Evolutionary conservation across 2,888 invertebrate species (phyloP).

Genomic region (Uropetala carovei): DNA sequence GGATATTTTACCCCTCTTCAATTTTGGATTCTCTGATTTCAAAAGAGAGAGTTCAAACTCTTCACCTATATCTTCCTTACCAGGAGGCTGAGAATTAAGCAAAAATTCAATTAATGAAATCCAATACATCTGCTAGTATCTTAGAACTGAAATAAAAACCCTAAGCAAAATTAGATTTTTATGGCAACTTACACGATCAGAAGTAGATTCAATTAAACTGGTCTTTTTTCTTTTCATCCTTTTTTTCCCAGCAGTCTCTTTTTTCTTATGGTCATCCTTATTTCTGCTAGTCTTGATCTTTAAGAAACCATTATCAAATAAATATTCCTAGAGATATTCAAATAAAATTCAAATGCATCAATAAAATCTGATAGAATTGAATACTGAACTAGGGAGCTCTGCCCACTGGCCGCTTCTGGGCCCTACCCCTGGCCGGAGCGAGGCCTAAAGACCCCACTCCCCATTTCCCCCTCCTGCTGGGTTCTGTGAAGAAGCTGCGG

Average conservation of each 20-base stretch:
- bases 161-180: neutral
- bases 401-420: too few relatives aligned
- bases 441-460: too few relatives aligned
- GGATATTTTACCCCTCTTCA: neutral
- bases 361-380: too few relatives aligned
- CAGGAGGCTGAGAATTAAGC: neutral
- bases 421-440: too few relatives aligned
- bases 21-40: neutral
- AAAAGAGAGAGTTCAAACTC: constrained; percentile 12
- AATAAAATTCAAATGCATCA: too few relatives aligned
- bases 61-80: neutral
- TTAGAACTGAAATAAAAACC: neutral
- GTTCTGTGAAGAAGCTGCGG: too few relatives aligned
- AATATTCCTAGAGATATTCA: too few relatives aligned
- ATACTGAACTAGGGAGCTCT: too few relatives aligned
- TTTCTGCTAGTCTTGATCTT: too few relatives aligned
- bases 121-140: neutral
- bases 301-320: too few relatives aligned
- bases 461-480: too few relatives aligned
- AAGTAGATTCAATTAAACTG: neutral
- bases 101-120: neutral
- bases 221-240: constrained; percentile 15
- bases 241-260: neutral
- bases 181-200: neutral
- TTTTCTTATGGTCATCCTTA: too few relatives aligned